Conservation (phyloP, 2,888 invertebrate species). For the Campopleginae sp. region DNA sequence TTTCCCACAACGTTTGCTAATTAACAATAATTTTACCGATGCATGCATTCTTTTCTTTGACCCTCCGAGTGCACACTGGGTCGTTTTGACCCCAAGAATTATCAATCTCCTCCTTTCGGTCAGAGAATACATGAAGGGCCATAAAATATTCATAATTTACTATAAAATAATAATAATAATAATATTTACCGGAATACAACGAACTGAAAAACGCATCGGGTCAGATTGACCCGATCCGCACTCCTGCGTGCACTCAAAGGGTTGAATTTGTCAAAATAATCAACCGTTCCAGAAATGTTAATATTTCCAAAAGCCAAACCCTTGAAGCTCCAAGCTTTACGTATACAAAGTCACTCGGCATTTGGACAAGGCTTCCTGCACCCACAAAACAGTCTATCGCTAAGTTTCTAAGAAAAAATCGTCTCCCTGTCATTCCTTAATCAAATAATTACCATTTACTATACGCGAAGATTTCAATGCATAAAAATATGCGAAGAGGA, state of each 20-base stretch:
- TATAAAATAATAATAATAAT: too few relatives aligned
- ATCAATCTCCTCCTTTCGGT: too few relatives aligned
- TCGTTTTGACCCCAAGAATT: too few relatives aligned
- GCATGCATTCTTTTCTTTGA: background rate
- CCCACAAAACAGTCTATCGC: background rate
- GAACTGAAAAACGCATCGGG: too few relatives aligned
- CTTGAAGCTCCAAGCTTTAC: slow-evolving; percentile 58
- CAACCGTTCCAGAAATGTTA: background rate
- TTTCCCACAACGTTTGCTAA: background rate
- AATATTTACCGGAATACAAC: too few relatives aligned
- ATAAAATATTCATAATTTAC: too few relatives aligned
- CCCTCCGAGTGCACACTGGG: too few relatives aligned
- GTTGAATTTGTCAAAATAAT: background rate
- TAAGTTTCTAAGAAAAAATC: background rate
- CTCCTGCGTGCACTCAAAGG: background rate
- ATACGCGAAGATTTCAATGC: background rate
- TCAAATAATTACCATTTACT: background rate
- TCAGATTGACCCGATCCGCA: too few relatives aligned
- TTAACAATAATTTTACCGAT: background rate
- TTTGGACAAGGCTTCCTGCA: background rate
- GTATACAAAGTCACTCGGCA: slow-evolving; percentile 45
- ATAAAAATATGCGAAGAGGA: background rate
- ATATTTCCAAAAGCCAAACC: slow-evolving; percentile 52
- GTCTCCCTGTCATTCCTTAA: background rate
- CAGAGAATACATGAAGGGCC: too few relatives aligned